A percentile compares a stretch with the other conserved stretches of the same genome.
These are phyloP conservation scores for Hippocampus zosterae DNA, from an alignment of 2,113 vertebrate genomes.

Conservation along the genomic window DNA sequence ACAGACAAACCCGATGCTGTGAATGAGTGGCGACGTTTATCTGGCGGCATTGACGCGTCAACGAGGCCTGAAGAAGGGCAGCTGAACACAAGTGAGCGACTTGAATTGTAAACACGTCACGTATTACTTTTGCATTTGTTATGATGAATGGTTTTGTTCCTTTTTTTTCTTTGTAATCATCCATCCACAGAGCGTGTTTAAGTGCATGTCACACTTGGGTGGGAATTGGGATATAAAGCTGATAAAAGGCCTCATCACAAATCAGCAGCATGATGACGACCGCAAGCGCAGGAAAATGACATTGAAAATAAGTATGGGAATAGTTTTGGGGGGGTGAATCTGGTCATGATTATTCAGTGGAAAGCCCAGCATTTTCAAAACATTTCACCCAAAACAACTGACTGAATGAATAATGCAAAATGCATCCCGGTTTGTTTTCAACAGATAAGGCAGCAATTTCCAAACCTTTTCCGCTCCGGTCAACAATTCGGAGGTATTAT, in stretches of 20 bases:
- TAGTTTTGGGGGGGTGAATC: not conserved
- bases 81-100: not conserved
- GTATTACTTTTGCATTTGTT: conserved; percentile 26
- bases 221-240: conserved; percentile 4
- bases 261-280: conserved; percentile 40
- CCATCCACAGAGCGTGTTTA: conserved; percentile 24
- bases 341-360: no score
- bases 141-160: conserved; percentile 34
- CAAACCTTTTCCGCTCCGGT: not conserved
- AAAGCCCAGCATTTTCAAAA: no score
- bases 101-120: conserved; percentile 30
- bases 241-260: conserved; percentile 40
- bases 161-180: conserved; percentile 39
- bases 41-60: conserved; percentile 27
- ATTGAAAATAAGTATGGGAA: not conserved
- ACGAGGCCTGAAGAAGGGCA: conserved; percentile 5
- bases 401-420: not conserved
- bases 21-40: conserved; percentile 53
- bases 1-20: conserved; percentile 59
- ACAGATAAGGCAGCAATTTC: not conserved
- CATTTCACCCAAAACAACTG: not conserved
- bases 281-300: not conserved
- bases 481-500: not conserved
- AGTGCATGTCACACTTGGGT: conserved; percentile 6
- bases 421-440: not conserved